Conservation (phyloP, 2,113 vertebrate genomes). For the Myrmecobius fasciatus region DNA sequence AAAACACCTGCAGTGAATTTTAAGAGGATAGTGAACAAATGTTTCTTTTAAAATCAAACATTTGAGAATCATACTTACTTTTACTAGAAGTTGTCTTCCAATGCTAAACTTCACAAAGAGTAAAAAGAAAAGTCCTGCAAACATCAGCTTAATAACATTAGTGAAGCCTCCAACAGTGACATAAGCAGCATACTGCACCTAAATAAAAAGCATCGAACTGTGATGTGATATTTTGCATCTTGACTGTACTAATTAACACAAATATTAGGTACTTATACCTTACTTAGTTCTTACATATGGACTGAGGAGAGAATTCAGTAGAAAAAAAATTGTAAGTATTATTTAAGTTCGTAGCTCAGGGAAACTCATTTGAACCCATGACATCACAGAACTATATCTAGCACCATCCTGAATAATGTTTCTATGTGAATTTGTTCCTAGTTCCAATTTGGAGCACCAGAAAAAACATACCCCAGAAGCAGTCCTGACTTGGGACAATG, state of each 20-base stretch:
- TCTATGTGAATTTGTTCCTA: neutral
- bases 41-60: slow-evolving; percentile 29
- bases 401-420: neutral
- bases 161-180: slow-evolving; percentile 88
- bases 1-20: slow-evolving; percentile 48
- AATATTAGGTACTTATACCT: neutral
- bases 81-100: slow-evolving; percentile 93
- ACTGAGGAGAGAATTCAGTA: neutral
- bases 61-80: slow-evolving; percentile 85
- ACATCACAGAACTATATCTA: neutral
- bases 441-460: neutral
- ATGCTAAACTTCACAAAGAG: slow-evolving; percentile 92
- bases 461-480: neutral
- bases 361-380: neutral
- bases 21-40: neutral
- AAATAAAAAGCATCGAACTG: neutral
- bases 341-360: neutral
- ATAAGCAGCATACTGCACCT: slow-evolving; percentile 96
- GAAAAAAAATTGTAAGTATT: neutral
- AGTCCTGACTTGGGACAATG: neutral
- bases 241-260: neutral
- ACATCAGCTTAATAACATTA: slow-evolving; percentile 90
- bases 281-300: neutral
- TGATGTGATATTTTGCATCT: neutral
- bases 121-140: slow-evolving; percentile 93